Base-by-base conservation (phyloP, 2,888 invertebrate genomes). In the Halictus quadricinctus region DNA sequence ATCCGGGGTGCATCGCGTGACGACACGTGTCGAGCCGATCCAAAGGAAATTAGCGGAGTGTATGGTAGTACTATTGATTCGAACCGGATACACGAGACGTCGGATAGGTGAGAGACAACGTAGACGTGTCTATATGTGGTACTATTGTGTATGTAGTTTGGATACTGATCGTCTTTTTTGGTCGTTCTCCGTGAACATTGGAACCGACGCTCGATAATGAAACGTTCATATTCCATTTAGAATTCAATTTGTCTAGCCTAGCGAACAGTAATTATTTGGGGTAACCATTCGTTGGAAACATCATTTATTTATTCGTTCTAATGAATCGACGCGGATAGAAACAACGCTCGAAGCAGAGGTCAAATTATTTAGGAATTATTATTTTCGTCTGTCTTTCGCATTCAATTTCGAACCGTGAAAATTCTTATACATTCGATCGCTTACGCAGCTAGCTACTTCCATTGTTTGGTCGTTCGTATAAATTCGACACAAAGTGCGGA, bases 1-100 rank as follows among this genome's bases (percentile, higher is more conserved):
- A 81, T 82, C 76, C 79, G 79, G 36, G 50, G 41, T 60, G 60
- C 58, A 75, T 74, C 85, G 80, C 74, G 64, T 60, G 83, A 74
- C 76, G 75, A 43, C 60, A 74, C 77, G 83, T 69, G 83, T 64
- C 76, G 58, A 60, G 72, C 25, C 72, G 43, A 76, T 85, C 69
- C 48, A 3, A 50, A 66, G 60, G 69, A 76, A 83, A 72, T 84
- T 75, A 72, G n/a, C 66, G 18, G 36, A 41, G 41, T n/a, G 41
- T 69, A 69, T n/a, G 10, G 10, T 36, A 21, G 66, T 5, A 36
- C 29, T 66, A 66, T 66, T 36, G 66, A 66, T 66, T 66, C 66
- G 36, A 36, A 36, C 21, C 66, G 29, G 66, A 29, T 66, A 36
- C 66, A 29, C 36, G 36, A 66, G 66, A 66, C 64, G 15, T 15